Base-by-base conservation (phyloP, 1,140 invertebrate species). In the Cydia splendana region DNA sequence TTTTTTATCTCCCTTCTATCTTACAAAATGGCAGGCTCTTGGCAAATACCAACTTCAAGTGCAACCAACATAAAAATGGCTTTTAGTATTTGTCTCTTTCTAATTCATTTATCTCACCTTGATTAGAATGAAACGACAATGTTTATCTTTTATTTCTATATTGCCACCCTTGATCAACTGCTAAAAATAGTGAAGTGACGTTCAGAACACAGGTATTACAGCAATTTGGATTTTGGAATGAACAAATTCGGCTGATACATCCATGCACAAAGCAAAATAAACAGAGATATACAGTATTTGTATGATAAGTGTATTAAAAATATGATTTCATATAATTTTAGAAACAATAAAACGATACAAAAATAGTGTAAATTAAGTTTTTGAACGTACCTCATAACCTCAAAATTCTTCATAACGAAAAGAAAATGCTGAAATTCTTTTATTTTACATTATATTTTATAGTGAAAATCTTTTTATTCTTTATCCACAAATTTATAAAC, bases 1-100 rank as follows among this genome's bases (percentile, higher is more conserved):
- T 93, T 92, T 93, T 93, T 93, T 93, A 92, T 93, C 91, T 93
- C 91, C 88, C 91, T 92, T 93, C 87, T 92, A 89, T 93, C 88
- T 90, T 90, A 93, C 91, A 93, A 93, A 93, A 93, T 93, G 91
- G 90, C 92, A 92, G 87, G 85, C 85, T 89, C 89, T 91, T 89
- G 85, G 88, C 89, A 89, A 94, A 93, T 94, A 94, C 87, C 91
- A 93, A 86, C 84, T 86, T 84, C 79, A 84, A 89, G 83, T 82
- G 79, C 79, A 80, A 82, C 86, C 90, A 91, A 91, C 87, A 80
- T 87, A 83, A 83, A 80, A 83, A 88, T 79, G 79, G 74, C 78
- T 75, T 78, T 42, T 53, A 65, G 74, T 65, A 30, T 81, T 57
- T 78, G 65, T 87, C 84, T 87, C 82, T 84, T 82, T 88, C 80